Evolutionary conservation across 1,140 invertebrate genomes (phyloP), one percentile per base, ranked within the genome.

Genomic region (Drosophila gunungcola): DNA sequence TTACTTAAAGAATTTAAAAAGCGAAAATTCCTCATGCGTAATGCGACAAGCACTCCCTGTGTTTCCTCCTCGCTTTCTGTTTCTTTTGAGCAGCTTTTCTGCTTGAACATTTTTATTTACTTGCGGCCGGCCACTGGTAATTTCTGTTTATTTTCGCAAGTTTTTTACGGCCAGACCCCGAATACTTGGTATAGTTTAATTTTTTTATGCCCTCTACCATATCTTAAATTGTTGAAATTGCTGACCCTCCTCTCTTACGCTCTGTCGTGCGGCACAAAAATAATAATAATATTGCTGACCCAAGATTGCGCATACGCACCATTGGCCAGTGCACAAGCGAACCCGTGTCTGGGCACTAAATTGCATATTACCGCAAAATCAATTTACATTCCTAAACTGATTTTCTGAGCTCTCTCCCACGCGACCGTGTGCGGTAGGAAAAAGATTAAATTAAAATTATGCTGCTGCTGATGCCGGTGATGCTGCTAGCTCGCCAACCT

Each of bases 1-100:
- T 89, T 90, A 84, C 85, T 90, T 89, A 72, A 78, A 90, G 85
- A 89, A 89, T 89, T 89, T 89, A 80, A 89, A 89, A 88, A 88
- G 76, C 84, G 72, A 89, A 83, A 90, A 89, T 80, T 84, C 62
- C 73, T 89, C 84, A 83, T 65, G 85, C 84, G 81, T 80, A 84
- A 70, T 84, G 69, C 80, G 63, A 79, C 75, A 49, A 64, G 51
- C 27, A 56, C 39, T 41, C 32, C 41, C 61, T 38, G 25, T 41
- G 45, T 34, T 32, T 27, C n/a, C 32, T 58, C 62, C 53, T 54
- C 45, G 46, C 61, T 61, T 51, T 76, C 60, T 64, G 64, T 65
- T 73, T 60, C 63, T 62, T 88, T 83, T 80, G 84, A 88, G 84
- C 72, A 83, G 83, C 79, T 83, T 86, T 88, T 86, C 83, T 86